Conservation (phyloP, 2,888 invertebrate genomes). For the Latrodectus hesperus region DNA sequence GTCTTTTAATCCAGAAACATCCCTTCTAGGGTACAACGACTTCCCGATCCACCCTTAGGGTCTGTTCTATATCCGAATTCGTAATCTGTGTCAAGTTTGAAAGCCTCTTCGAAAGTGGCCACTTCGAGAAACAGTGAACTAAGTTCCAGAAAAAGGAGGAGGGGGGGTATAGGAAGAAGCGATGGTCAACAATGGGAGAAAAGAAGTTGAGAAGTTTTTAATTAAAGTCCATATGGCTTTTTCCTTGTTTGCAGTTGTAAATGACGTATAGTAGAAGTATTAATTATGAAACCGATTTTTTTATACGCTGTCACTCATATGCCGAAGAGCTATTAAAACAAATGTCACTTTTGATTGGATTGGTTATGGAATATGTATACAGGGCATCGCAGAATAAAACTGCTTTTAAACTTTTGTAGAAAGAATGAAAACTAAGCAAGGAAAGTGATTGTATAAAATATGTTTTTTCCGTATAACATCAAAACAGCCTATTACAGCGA, state of each 20-base stretch:
- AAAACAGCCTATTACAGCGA: too few relatives aligned
- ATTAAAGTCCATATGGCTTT: too few relatives aligned
- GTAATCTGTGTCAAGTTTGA: slow-evolving; percentile 63
- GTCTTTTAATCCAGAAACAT: slow-evolving; percentile 59
- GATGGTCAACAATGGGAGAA: background rate
- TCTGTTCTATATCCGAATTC: slow-evolving; percentile 33
- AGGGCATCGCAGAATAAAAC: too few relatives aligned
- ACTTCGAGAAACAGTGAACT: background rate
- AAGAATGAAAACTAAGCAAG: too few relatives aligned
- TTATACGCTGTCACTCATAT: background rate
- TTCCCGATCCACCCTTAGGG: slow-evolving; percentile 26
- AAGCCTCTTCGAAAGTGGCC: background rate
- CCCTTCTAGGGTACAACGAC: slow-evolving; percentile 53
- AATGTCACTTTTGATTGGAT: too few relatives aligned
- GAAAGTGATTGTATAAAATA: too few relatives aligned
- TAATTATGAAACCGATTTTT: too few relatives aligned
- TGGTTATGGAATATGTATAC: too few relatives aligned
- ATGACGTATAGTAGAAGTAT: too few relatives aligned
- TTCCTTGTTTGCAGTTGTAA: too few relatives aligned
- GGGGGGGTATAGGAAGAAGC: background rate
- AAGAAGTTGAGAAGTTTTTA: background rate
- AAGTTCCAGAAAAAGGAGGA: background rate
- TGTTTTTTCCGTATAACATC: too few relatives aligned
- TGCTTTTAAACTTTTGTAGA: too few relatives aligned
- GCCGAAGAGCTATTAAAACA: background rate